Conservation (phyloP, 2,113 vertebrate genomes). For the Corythoichthys intestinalis region DNA sequence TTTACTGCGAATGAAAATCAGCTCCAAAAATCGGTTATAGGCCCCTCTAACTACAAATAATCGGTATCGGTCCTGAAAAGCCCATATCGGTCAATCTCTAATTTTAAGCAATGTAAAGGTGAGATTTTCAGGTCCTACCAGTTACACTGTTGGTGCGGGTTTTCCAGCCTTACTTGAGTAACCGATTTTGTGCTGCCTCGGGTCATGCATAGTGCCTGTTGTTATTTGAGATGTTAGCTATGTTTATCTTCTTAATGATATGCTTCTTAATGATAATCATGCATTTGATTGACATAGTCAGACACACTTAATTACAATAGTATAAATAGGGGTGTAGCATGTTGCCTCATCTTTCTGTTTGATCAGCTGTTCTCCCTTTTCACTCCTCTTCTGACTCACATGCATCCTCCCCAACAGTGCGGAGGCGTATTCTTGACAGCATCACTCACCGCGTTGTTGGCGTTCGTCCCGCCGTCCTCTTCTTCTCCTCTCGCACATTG, state of each 20-base stretch:
- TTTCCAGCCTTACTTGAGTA: background rate
- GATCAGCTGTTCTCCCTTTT: constrained; percentile 33
- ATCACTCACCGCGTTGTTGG: constrained; percentile 51
- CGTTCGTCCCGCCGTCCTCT: constrained; percentile 31
- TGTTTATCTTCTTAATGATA: background rate
- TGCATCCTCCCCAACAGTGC: constrained; percentile 16
- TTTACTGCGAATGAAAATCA: too few relatives aligned
- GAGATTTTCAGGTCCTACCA: background rate
- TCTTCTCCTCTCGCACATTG: constrained; percentile 35
- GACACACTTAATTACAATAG: background rate
- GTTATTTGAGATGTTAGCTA: constrained; percentile 8
- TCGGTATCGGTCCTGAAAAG: too few relatives aligned
- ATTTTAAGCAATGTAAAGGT: too few relatives aligned
- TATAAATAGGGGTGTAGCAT: background rate
- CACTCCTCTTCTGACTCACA: constrained; percentile 31
- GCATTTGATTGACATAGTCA: background rate
- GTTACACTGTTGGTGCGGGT: background rate
- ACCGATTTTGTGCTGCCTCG: background rate
- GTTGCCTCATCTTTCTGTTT: constrained; percentile 24
- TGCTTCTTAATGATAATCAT: background rate
- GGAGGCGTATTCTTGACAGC: constrained; percentile 27
- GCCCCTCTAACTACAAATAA: too few relatives aligned
- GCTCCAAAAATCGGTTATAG: too few relatives aligned
- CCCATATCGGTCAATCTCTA: too few relatives aligned
- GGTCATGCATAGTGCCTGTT: constrained; percentile 20